A percentile compares a stretch with the other conserved stretches of the same genome.
Evolutionary conservation across 2,888 invertebrate species (phyloP).

Genomic region (Agrochola lota): DNA sequence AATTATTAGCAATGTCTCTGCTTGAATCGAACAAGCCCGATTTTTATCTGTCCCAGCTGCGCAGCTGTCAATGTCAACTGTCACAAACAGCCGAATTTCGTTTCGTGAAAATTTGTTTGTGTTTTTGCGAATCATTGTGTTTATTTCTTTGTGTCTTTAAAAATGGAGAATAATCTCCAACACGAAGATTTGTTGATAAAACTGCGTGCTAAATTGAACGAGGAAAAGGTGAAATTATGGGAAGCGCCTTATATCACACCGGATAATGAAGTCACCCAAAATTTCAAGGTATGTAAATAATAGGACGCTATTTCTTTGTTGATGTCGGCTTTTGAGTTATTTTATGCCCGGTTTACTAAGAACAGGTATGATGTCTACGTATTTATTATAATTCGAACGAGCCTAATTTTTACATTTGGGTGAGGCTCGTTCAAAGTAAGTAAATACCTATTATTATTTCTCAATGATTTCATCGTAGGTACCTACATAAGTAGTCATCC

Average conservation of each 20-base stretch:
- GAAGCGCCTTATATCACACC: slow-evolving; percentile 92
- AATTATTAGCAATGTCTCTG: no score
- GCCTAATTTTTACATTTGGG: no score
- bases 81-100: slow-evolving; percentile 22
- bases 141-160: slow-evolving; percentile 30
- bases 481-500: neutral
- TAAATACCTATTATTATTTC: slow-evolving; percentile 5
- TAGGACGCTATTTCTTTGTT: slow-evolving; percentile 6
- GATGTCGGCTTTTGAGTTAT: slow-evolving; percentile 13
- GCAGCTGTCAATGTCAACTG: slow-evolving; percentile 22
- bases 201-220: slow-evolving; percentile 92
- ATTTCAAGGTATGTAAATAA: slow-evolving; percentile 82
- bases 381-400: neutral
- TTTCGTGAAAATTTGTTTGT: slow-evolving; percentile 39
- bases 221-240: slow-evolving; percentile 94
- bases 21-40: slow-evolving; percentile 12
- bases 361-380: neutral
- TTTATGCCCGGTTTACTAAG: no score
- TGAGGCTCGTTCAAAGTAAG: neutral
- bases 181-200: slow-evolving; percentile 92
- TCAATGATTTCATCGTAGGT: neutral
- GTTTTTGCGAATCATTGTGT: slow-evolving; percentile 72
- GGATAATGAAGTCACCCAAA: slow-evolving; percentile 80
- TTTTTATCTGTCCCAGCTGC: neutral
- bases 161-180: slow-evolving; percentile 82